Base-by-base conservation (phyloP, 2,113 vertebrate genomes). In the Gallinago undulata region DNA sequence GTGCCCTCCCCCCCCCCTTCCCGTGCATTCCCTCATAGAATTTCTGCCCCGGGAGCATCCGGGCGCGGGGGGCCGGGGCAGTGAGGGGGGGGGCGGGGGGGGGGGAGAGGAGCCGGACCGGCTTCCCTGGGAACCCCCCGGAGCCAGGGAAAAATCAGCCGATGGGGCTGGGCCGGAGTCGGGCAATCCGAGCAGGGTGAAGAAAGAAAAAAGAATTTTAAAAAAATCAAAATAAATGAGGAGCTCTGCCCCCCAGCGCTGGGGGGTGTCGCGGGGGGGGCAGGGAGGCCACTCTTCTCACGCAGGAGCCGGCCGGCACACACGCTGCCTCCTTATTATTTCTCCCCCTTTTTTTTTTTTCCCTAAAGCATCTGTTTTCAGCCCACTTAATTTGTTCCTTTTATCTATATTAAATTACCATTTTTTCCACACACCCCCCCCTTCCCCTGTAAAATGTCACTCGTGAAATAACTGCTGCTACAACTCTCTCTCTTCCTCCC, bases 401-500 rank as follows among this genome's bases (percentile, higher is more conserved):
- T 97, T 97, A 97, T 97, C 96, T 96, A 43, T 94, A 97, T 97
- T 97, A 97, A 97, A 97, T 97, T 97, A 97, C 94, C 94, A 94
- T 96, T 94, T 89, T 28, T 4, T 3, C 56, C 35, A 37, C 35
- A 37, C 35, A 4, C 41, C 41, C 41, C 41, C 72, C 64, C 84
- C 33, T 22, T 37, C 59, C 78, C 75, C 73, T 8, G 56, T 60
- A 63, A 96, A 97, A 97, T 96, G 90, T 97, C 95, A 95, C 93
- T 85, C 8, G 85, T 2, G n/a, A 89, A 97, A 90, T 84, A 94
- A 84, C 94, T 7, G 80, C 37, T 9, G 50, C 92, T 84, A 59
- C 77, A 45, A 56, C 87, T 86, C 87, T 33, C 53, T 30, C 64
- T 53, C 6, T 33, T 27, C 25, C 21, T n/a, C 56, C 35, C 41